These are phyloP conservation scores for Trichonephila clavata DNA, from an alignment of 1,140 invertebrate species.

Conservation along the genomic window DNA sequence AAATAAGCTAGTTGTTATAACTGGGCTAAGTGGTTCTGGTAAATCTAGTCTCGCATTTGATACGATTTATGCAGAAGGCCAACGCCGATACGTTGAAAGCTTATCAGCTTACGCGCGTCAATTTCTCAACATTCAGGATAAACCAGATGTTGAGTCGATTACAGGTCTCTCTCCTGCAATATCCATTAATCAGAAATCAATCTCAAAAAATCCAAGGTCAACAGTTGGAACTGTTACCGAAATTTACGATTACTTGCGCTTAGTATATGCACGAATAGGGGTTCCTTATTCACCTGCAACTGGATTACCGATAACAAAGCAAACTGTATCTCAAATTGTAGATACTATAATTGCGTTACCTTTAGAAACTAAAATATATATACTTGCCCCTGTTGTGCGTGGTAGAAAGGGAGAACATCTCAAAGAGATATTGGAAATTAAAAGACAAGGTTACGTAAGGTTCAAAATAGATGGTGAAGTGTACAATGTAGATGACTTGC, in stretches of 20 bases:
- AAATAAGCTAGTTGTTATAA: not conserved
- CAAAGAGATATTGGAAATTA: not conserved
- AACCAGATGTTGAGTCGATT: slow-evolving; percentile 78
- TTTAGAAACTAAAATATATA: not conserved
- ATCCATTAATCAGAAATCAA: slow-evolving; percentile 78
- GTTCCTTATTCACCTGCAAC: not conserved
- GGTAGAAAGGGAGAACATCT: not conserved
- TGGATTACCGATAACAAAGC: not conserved
- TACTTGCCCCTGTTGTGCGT: not conserved
- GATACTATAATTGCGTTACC: not conserved
- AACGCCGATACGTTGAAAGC: slow-evolving; percentile 79
- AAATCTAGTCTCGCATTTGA: slow-evolving; percentile 77
- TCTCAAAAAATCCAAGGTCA: slow-evolving; percentile 78
- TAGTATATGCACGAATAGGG: slow-evolving; percentile 45
- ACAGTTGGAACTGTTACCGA: slow-evolving; percentile 79
- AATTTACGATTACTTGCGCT: slow-evolving; percentile 77
- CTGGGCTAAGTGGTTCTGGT: not conserved
- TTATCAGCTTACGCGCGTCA: slow-evolving; percentile 78
- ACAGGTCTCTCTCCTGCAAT: slow-evolving; percentile 78
- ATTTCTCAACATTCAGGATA: slow-evolving; percentile 73
- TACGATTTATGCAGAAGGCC: slow-evolving; percentile 79
- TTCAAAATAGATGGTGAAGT: too few species aligned
- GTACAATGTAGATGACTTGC: too few species aligned
- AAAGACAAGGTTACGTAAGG: not conserved
- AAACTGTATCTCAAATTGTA: not conserved